Conservation (phyloP, 1,140 invertebrate species). For the Drosophila aff. region DNA sequence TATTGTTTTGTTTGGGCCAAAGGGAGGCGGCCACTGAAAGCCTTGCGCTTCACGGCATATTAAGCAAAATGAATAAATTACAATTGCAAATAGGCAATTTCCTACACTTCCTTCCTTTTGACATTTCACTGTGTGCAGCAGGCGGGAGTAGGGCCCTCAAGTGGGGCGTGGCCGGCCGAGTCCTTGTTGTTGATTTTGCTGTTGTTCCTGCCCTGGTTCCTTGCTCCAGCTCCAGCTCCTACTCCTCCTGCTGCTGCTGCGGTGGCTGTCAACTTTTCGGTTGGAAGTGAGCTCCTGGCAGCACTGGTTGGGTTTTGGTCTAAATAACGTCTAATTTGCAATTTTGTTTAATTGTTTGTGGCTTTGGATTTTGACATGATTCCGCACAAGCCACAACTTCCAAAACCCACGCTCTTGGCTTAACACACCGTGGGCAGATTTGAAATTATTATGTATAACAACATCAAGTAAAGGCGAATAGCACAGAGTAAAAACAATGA, state of each 20-base stretch:
- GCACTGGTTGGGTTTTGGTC: constrained; percentile 62
- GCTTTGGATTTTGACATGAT: constrained; percentile 80
- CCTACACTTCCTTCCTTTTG: constrained; percentile 81
- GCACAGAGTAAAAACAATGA: no score
- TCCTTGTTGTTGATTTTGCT: constrained; percentile 26
- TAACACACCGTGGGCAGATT: neutral
- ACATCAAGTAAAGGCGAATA: no score
- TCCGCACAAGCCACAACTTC: constrained; percentile 35
- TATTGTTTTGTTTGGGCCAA: constrained; percentile 75
- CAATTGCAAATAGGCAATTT: constrained; percentile 84
- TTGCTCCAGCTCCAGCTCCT: neutral
- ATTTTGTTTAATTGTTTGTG: constrained; percentile 83
- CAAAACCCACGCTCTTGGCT: neutral
- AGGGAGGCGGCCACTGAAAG: constrained; percentile 28
- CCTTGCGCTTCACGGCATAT: constrained; percentile 77
- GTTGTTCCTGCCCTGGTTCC: constrained; percentile 7
- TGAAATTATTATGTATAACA: neutral
- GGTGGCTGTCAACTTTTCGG: constrained; percentile 50
- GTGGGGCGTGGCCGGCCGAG: constrained; percentile 62
- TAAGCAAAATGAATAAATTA: constrained; percentile 84
- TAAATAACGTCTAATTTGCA: constrained; percentile 82
- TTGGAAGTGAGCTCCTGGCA: constrained; percentile 55
- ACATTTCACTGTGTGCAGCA: constrained; percentile 59
- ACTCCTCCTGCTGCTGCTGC: neutral
- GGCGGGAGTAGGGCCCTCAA: constrained; percentile 36